Conservation (phyloP, 2,888 invertebrate species). For the Leptinotarsa haldemani region DNA sequence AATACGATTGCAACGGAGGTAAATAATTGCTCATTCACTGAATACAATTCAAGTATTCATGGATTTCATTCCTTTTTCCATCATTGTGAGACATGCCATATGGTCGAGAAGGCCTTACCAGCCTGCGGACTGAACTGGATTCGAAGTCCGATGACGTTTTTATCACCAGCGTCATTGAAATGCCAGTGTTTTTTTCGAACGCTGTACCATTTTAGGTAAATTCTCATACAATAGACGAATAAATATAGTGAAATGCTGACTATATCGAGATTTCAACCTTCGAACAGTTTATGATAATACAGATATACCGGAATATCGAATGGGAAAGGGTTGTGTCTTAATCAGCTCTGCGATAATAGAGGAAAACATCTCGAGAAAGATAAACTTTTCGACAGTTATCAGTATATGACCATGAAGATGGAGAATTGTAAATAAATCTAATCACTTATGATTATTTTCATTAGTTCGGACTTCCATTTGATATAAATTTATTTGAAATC, state of each 20-base stretch:
- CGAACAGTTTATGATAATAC: constrained; percentile 11
- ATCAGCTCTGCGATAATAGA: constrained; percentile 10
- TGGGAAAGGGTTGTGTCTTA: neutral
- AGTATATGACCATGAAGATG: too few species aligned
- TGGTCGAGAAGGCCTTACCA: constrained; percentile 33
- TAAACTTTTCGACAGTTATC: too few species aligned
- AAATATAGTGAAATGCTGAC: constrained; percentile 36
- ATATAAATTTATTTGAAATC: too few species aligned
- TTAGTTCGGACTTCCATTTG: too few species aligned
- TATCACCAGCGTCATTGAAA: constrained; percentile 40
- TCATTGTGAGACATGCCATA: constrained; percentile 33
- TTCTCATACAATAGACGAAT: constrained; percentile 47
- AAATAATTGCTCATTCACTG: constrained; percentile 22
- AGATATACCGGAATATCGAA: neutral
- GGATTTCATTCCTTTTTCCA: constrained; percentile 14
- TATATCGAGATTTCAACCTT: constrained; percentile 27
- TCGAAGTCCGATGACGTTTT: constrained; percentile 35
- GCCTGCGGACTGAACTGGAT: constrained; percentile 29
- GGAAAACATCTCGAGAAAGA: constrained; percentile 1
- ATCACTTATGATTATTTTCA: too few species aligned
- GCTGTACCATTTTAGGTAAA: constrained; percentile 46
- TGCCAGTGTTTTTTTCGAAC: constrained; percentile 26
- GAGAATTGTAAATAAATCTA: too few species aligned
- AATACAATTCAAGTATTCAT: constrained; percentile 18
- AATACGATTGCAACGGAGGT: constrained; percentile 11